These are phyloP conservation scores for Caenorhabditis zanzibari DNA, from an alignment of 2,888 invertebrate species.

Conservation along the genomic window DNA sequence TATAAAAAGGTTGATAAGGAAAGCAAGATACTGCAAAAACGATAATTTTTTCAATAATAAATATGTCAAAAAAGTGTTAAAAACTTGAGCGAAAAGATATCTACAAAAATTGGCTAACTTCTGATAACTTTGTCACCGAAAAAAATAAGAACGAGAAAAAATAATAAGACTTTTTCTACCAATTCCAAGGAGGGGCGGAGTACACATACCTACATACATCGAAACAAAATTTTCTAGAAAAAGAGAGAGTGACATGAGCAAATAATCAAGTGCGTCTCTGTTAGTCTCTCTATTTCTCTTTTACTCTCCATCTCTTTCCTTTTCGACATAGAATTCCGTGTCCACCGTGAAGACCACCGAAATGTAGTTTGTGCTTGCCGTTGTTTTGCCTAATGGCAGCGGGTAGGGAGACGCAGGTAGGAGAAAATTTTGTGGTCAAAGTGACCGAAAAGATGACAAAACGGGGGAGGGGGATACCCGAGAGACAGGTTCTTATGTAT, in stretches of 20 bases:
- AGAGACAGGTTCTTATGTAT: slow-evolving; percentile 21
- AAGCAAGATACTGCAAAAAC: too few species aligned
- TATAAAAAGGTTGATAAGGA: too few species aligned
- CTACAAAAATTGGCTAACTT: neutral
- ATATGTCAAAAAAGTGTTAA: too few species aligned
- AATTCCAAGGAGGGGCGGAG: neutral
- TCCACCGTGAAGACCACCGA: neutral
- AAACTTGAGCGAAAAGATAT: too few species aligned
- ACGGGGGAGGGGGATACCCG: neutral
- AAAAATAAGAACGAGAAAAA: neutral
- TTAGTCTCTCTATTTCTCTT: neutral
- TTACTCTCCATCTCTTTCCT: neutral
- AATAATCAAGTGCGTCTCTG: slow-evolving; percentile 27
- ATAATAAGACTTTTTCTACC: slow-evolving; percentile 8
- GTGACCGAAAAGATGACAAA: slow-evolving; percentile 44
- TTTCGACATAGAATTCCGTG: slow-evolving; percentile 14
- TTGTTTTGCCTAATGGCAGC: slow-evolving; percentile 1
- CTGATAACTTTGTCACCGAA: too few species aligned
- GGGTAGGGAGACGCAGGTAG: slow-evolving; percentile 14
- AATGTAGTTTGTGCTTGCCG: slow-evolving; percentile 31
- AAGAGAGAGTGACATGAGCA: slow-evolving; percentile 23
- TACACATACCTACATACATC: neutral
- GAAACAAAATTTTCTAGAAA: too few species aligned
- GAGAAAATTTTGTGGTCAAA: slow-evolving; percentile 15
- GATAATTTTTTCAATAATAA: too few species aligned